Evolutionary conservation across 2,797 vertebrate species (phyloP), one percentile per base, ranked within the genome.

Genomic region (Champsocephalus esox): DNA sequence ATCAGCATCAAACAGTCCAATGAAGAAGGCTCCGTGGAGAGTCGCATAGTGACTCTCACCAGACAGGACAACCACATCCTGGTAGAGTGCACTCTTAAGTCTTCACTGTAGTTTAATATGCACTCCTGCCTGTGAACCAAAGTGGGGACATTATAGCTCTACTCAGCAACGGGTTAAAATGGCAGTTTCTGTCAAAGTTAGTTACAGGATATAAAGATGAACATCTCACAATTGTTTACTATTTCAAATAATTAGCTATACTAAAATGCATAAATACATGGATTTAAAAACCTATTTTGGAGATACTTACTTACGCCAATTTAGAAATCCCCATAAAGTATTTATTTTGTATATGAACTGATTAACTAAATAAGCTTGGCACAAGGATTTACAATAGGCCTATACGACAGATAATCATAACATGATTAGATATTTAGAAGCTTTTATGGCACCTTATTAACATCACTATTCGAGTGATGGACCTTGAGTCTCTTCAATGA

Each of bases 1-100:
- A 95, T 99, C 92, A 97, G 95, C 92, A 95, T 99, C 92, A 99
- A 99, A 73, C 97, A 99, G 93, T 94, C 96, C 32, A 97, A 91
- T 73, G 97, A 97, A 80, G 97, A 98, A 70, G 95, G 95, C 21
- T 97, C 97, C 21, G 94, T 92, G 62, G 98, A 99, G 88, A 96
- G 96, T 81, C 96, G 97, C 89, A 95, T 99, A 58, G 98, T 99
- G 65, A 97, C 96, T 64, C 96, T 99, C 77, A 97, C 97, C 93
- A 96, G 93, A 73, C 97, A 98, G 86, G 96, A 99, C 93, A 94
- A 94, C 89, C 94, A 97, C 82, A 96, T 90, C 85, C 92, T 98
- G 96, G 98, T 99, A 93, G 0, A 28, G 46, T 61, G 34, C 9
- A 67, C 32, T 17, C 65, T 32, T 0, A 1, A 16, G 13, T 50